These are phyloP conservation scores for Serripes groenlandicus DNA, from an alignment of 2,888 invertebrate genomes.

Conservation along the genomic window DNA sequence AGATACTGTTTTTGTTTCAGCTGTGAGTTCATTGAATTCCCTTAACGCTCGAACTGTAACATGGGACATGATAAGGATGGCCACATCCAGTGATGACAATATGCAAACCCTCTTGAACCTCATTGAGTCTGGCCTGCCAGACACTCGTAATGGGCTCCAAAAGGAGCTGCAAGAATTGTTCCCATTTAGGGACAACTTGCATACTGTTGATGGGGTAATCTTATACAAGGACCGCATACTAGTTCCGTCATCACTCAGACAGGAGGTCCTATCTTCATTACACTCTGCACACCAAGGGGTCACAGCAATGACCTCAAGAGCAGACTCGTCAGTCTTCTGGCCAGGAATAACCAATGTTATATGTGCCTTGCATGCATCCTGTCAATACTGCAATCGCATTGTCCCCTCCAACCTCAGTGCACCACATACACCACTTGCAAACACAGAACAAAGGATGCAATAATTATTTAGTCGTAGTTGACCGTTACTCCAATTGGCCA, in stretches of 20 bases:
- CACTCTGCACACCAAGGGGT: slow-evolving; percentile 75
- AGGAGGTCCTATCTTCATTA: slow-evolving; percentile 48
- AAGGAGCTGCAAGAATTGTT: slow-evolving; percentile 24
- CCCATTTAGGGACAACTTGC: slow-evolving; percentile 37
- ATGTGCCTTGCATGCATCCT: too few relatives aligned
- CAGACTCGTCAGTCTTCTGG: slow-evolving; percentile 74
- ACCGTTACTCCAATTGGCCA: not conserved
- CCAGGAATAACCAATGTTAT: slow-evolving; percentile 69
- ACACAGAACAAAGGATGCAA: too few relatives aligned
- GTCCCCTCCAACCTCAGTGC: slow-evolving; percentile 63
- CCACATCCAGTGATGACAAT: slow-evolving; percentile 65
- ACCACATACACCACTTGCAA: slow-evolving; percentile 55
- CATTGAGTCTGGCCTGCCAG: slow-evolving; percentile 43
- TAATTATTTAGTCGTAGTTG: too few relatives aligned
- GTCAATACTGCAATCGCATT: slow-evolving; percentile 7
- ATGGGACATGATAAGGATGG: slow-evolving; percentile 63
- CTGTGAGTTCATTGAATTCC: slow-evolving; percentile 15
- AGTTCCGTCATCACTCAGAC: slow-evolving; percentile 33
- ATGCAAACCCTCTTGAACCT: slow-evolving; percentile 47
- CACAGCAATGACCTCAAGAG: slow-evolving; percentile 54
- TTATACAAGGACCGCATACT: slow-evolving; percentile 2
- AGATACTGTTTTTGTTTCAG: not conserved
- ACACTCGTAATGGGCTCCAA: slow-evolving; percentile 35
- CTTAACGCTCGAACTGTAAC: slow-evolving; percentile 47
- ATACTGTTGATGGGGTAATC: slow-evolving; percentile 39